Evolutionary conservation across 1,140 invertebrate species (phyloP), one percentile per base, ranked within the genome.

Genomic region (Vanessa tameamea): DNA sequence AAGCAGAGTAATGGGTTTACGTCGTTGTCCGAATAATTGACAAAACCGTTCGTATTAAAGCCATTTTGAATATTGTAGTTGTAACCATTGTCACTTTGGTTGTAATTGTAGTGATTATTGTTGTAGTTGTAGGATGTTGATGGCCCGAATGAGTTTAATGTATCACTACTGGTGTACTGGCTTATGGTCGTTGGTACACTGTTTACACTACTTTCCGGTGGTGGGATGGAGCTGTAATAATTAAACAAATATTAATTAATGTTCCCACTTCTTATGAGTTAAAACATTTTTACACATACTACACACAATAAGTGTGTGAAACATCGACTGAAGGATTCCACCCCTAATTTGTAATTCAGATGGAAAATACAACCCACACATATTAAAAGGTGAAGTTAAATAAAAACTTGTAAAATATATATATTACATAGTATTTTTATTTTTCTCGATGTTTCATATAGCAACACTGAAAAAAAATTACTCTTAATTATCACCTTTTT

Each of bases 121-220:
- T 66, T 66, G 23, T 65, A 75, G 47, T 26, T 64, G 43, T 65
- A 75, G 23, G 84, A 78, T 78, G 61, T 26, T 23, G 71, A 67
- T n/a, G 67, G 71, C 73, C 84, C 78, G 69, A 81, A 88, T 73
- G 86, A 82, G 66, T 80, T 88, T 11, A 57, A 68, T 31, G 80
- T 57, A 47, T 90, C 87, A 71, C 75, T 87, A 80, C 88, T 91
- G 11, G 83, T 79, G 64, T 83, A 88, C 57, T 85, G 82, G 57
- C 73, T 82, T 53, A 75, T 68, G 64, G 67, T 78, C 16, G 83
- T 43, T 48, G 78, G 78, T 78, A 83, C 23, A 51, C 71, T 77
- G 78, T 78, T 88, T 82, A 88, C 12, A 64, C 79, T 70, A 82
- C 91, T 92, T 74, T 92, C 89, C 81, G 85, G 76, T 85, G 86